Conservation (phyloP, 2,113 vertebrate species). For the Sigmodon hispidus region DNA sequence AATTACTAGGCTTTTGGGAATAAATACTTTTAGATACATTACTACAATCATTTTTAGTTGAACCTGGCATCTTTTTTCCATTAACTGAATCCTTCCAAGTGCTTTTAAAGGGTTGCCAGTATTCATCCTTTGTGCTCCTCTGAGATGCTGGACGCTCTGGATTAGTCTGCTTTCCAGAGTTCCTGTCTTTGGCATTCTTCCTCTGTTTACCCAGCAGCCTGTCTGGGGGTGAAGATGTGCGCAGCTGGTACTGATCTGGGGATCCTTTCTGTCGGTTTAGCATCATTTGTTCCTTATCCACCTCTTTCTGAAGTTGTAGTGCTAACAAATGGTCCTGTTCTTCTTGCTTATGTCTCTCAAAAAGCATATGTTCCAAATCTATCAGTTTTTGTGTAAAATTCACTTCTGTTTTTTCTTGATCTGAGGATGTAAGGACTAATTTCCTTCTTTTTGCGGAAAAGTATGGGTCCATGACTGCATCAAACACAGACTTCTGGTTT, state of each 20-base stretch:
- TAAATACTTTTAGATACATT: constrained; percentile 68
- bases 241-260: constrained; percentile 89
- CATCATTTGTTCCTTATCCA: constrained; percentile 86
- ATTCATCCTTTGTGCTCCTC: constrained; percentile 80
- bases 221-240: constrained; percentile 63
- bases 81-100: constrained; percentile 65
- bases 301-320: constrained; percentile 89
- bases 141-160: constrained; percentile 56
- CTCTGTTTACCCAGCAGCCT: constrained; percentile 60
- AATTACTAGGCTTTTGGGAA: constrained; percentile 77
- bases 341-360: constrained; percentile 89
- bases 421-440: constrained; percentile 52
- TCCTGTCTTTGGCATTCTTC: constrained; percentile 54
- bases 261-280: constrained; percentile 91
- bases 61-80: constrained; percentile 78
- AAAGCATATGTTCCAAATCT: constrained; percentile 86
- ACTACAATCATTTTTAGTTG: constrained; percentile 76
- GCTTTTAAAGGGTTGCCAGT: constrained; percentile 76
- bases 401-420: constrained; percentile 63
- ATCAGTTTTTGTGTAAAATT: constrained; percentile 80
- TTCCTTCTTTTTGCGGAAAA: constrained; percentile 82
- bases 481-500: constrained; percentile 64
- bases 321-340: constrained; percentile 92
- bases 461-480: constrained; percentile 45
- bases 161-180: background rate